Evolutionary conservation across 1,140 invertebrate genomes (phyloP).

Genomic region (Theocolax elegans): DNA sequence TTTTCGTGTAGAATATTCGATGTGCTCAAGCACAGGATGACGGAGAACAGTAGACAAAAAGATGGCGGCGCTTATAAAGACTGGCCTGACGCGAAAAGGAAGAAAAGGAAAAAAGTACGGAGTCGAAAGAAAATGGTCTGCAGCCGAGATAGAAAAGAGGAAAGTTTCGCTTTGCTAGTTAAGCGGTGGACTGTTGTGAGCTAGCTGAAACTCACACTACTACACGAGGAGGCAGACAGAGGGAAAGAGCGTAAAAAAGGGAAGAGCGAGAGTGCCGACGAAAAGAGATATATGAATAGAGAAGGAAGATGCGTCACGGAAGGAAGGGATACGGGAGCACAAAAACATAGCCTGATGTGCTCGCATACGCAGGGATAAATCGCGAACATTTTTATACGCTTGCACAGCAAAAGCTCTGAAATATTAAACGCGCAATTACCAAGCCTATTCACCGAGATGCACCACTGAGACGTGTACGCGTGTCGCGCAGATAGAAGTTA

Average conservation of each 20-base stretch:
- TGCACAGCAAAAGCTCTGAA: slow-evolving; percentile 64
- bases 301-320: slow-evolving; percentile 30
- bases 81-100: too few species aligned
- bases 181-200: slow-evolving; percentile 28
- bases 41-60: slow-evolving; percentile 38
- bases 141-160: slow-evolving; percentile 15
- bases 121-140: slow-evolving; percentile 29
- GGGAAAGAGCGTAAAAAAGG: slow-evolving; percentile 46
- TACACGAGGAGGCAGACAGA: slow-evolving; percentile 47
- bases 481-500: slow-evolving; percentile 38
- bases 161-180: slow-evolving; percentile 60
- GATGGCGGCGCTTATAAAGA: too few species aligned
- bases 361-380: slow-evolving; percentile 51
- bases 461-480: slow-evolving; percentile 55
- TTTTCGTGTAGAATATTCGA: slow-evolving; percentile 31
- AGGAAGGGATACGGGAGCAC: slow-evolving; percentile 46
- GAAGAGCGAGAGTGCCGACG: slow-evolving; percentile 43
- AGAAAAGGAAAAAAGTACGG: slow-evolving; percentile 41
- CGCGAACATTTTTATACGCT: slow-evolving; percentile 60
- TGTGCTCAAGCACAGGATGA: slow-evolving; percentile 11
- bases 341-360: slow-evolving; percentile 40
- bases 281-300: slow-evolving; percentile 40
- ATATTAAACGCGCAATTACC: slow-evolving; percentile 69
- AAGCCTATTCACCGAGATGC: slow-evolving; percentile 64
- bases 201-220: slow-evolving; percentile 12